Conservation (phyloP, 2,113 vertebrate genomes). For the Proterorhinus semilunaris region DNA sequence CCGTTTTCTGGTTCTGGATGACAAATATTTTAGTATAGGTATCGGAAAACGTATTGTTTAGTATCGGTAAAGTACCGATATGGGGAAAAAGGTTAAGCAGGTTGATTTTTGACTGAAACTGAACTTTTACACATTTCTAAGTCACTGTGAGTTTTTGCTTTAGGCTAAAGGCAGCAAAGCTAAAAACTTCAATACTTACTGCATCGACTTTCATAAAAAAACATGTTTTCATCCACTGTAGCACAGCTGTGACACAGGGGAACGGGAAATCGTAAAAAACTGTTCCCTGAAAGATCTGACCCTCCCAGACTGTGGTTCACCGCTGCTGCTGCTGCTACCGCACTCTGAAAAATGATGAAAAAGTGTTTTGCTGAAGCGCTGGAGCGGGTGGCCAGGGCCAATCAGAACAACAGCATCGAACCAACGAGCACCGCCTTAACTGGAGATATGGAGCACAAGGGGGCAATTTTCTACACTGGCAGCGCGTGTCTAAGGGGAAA, state of each 20-base stretch:
- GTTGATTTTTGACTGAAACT: too few relatives aligned
- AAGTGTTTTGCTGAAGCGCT: conserved; percentile 31
- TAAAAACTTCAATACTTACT: background rate
- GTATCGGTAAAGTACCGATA: too few relatives aligned
- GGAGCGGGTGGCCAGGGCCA: conserved; percentile 52
- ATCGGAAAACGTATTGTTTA: too few relatives aligned
- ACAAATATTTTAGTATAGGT: too few relatives aligned
- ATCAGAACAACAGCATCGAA: conserved; percentile 17
- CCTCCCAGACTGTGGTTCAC: conserved; percentile 52
- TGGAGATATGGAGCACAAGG: conserved; percentile 20
- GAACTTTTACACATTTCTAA: too few relatives aligned
- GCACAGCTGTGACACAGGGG: conserved; percentile 45
- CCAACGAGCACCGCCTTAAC: conserved; percentile 11
- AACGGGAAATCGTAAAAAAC: conserved; percentile 34
- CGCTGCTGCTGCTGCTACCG: conserved; percentile 32
- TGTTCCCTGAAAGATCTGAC: conserved; percentile 31
- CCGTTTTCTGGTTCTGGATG: too few relatives aligned
- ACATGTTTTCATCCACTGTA: conserved; percentile 13
- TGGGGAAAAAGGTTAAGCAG: too few relatives aligned
- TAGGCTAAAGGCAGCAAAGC: background rate
- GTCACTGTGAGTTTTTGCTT: too few relatives aligned
- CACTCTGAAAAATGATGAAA: conserved; percentile 26
- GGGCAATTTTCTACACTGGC: conserved; percentile 13
- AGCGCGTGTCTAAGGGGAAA: too few relatives aligned
- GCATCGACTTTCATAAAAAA: conserved; percentile 1